A percentile compares a stretch with the other conserved stretches of the same genome.
These are phyloP conservation scores for Drosophila neonasuta DNA, from an alignment of 2,888 invertebrate species.

Conservation along the genomic window DNA sequence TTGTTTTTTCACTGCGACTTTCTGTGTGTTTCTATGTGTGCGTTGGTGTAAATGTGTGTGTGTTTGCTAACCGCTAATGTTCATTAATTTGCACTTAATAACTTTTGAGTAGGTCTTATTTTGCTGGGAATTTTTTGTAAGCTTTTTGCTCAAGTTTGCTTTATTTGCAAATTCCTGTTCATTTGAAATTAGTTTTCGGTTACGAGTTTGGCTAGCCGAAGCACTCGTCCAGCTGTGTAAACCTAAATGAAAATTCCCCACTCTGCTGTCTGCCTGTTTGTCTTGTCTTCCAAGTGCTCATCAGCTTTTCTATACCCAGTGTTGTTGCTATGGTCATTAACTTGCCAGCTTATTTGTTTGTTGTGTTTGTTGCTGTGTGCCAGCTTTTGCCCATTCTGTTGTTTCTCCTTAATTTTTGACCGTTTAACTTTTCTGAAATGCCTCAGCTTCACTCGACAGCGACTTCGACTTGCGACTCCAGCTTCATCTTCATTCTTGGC, in stretches of 20 bases:
- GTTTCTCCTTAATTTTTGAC: slow-evolving; percentile 67
- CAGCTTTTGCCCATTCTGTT: slow-evolving; percentile 33
- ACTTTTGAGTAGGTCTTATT: slow-evolving; percentile 71
- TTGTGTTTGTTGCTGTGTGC: slow-evolving; percentile 18
- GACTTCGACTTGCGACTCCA: slow-evolving; percentile 7
- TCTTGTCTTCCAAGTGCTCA: slow-evolving; percentile 28
- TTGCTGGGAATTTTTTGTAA: slow-evolving; percentile 25
- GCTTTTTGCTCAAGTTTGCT: slow-evolving; percentile 19
- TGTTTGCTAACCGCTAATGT: slow-evolving; percentile 66
- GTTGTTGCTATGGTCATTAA: slow-evolving; percentile 65
- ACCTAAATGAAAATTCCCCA: slow-evolving; percentile 17
- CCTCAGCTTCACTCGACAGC: slow-evolving; percentile 16
- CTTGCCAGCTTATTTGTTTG: slow-evolving; percentile 58
- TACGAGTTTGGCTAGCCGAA: slow-evolving; percentile 13
- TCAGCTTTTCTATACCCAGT: slow-evolving; percentile 30
- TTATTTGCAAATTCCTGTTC: slow-evolving; percentile 49
- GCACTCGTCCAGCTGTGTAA: not conserved
- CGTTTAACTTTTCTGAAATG: slow-evolving; percentile 68
- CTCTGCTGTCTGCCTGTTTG: not conserved
- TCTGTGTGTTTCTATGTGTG: slow-evolving; percentile 21
- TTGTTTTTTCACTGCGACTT: not conserved
- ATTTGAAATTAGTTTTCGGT: slow-evolving; percentile 69
- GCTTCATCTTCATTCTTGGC: slow-evolving; percentile 13
- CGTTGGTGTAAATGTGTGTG: slow-evolving; percentile 3
- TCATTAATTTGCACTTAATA: slow-evolving; percentile 77